Evolutionary conservation across 2,113 vertebrate species (phyloP), one percentile per base, ranked within the genome.

Genomic region (Scatophagus argus): DNA sequence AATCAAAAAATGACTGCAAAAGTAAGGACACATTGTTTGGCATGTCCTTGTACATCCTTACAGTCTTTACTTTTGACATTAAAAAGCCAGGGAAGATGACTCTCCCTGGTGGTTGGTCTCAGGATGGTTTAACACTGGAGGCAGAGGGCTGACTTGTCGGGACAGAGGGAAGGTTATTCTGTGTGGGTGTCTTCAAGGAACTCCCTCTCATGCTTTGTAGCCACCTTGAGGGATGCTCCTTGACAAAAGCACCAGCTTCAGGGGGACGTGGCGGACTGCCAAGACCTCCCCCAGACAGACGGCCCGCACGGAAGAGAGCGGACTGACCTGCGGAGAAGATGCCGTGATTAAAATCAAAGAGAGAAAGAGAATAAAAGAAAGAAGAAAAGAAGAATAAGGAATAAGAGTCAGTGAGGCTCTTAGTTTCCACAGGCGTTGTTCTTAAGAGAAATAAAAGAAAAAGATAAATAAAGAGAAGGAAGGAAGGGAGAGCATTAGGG

Each of bases 231-330:
- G 41, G 64, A 78, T 34, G 29, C 63, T 84, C 81, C 76, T 81
- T 87, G 77, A 87, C 70, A 82, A 74, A 86, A 54, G 66, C 77
- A 74, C 60, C 74, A 58, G 62, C 62, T 74, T 31, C 39, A n/a
- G 4, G 68, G 65, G 60, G 67, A 82, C 39, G 23, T 77, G 65
- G 74, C 62, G 1, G 7, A 68, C 44, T 39, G 41, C 74, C 77
- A 78, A 34, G 49, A 74, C 60, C 71, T 77, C 36, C 23, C 12
- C 56, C 17, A 69, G 67, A 76, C 51, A 61, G 36, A 43, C 54
- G 1, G 52, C 34, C 60, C 31, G 19, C 14, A 25, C 39, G 69
- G 31, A 49, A 14, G n/a, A 60, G 19, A 54, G 16, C 8, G 17
- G 54, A 78, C 56, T 55, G 39, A 65, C 62, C 36, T 64, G 43